These are phyloP conservation scores for Ursus arctos DNA, from an alignment of 2,113 vertebrate genomes.

Conservation along the genomic window DNA sequence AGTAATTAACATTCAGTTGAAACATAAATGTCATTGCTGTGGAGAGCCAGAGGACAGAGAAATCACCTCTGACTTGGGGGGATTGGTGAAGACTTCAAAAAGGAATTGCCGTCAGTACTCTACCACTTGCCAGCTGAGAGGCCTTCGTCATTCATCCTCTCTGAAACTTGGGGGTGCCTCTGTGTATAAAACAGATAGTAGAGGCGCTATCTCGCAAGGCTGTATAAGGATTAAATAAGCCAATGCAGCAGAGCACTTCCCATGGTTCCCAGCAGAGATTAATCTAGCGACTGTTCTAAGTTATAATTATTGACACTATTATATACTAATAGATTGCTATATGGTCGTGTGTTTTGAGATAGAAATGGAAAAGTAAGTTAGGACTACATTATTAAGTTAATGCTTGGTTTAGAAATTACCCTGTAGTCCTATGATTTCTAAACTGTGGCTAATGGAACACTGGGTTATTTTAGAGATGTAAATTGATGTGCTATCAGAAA, in stretches of 20 bases:
- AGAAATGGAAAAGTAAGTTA: background rate
- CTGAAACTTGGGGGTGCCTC: background rate
- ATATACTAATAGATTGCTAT: background rate
- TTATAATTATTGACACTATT: background rate
- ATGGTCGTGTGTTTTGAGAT: background rate
- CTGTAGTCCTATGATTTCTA: background rate
- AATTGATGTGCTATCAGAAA: background rate
- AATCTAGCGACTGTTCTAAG: background rate
- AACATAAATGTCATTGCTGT: background rate
- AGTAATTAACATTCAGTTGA: background rate
- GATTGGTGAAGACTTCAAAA: background rate
- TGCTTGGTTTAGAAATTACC: background rate
- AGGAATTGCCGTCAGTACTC: background rate
- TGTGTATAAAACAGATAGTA: background rate
- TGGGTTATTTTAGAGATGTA: constrained; percentile 36
- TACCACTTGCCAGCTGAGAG: background rate
- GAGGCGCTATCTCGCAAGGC: background rate
- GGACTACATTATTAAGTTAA: constrained; percentile 19
- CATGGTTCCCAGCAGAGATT: background rate
- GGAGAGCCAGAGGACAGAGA: background rate
- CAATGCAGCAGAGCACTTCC: background rate
- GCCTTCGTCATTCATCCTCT: background rate
- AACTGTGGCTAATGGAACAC: background rate
- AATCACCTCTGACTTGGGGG: background rate
- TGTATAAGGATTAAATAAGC: background rate